Percentiles rank a stretch among this genome's conserved stretches.
Evolutionary conservation across 2,113 vertebrate species (phyloP).

Genomic region (Edolisoma coerulescens): DNA sequence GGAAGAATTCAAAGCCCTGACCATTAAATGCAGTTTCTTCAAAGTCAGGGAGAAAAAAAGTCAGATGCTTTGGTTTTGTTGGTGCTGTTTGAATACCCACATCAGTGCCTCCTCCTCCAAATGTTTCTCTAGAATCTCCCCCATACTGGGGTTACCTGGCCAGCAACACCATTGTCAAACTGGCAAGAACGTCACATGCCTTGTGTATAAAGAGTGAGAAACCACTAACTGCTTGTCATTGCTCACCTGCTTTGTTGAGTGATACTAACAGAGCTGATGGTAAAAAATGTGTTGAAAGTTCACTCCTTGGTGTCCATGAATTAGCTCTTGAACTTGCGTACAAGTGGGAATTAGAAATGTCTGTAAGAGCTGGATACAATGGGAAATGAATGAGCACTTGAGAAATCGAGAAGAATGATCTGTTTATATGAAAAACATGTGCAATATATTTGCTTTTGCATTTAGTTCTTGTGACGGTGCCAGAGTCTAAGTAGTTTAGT

Average conservation of each 20-base stretch:
- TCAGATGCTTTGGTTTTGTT: background rate
- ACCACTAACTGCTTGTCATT: background rate
- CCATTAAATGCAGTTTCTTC: background rate
- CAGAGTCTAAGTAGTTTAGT: slow-evolving; percentile 19
- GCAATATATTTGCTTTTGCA: background rate
- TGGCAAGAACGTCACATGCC: accelerated
- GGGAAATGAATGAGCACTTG: background rate
- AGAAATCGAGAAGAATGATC: background rate
- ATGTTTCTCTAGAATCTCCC: background rate
- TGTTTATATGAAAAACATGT: background rate
- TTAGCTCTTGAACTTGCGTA: background rate
- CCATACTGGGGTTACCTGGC: background rate
- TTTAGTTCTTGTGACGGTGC: background rate
- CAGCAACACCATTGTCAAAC: background rate
- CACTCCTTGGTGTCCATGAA: background rate
- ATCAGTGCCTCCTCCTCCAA: background rate
- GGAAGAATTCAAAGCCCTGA: background rate
- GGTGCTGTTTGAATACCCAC: background rate
- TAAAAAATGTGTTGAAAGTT: background rate
- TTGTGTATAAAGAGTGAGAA: background rate
- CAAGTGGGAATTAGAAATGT: background rate
- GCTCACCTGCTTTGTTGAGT: background rate
- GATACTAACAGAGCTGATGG: background rate
- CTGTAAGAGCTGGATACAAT: background rate
- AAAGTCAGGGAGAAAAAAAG: background rate